A percentile compares a stretch with the other conserved stretches of the same genome.
phyloP scores from a whole-genome alignment of 2,888 invertebrate species.

The Linyphia triangularis region DNA sequence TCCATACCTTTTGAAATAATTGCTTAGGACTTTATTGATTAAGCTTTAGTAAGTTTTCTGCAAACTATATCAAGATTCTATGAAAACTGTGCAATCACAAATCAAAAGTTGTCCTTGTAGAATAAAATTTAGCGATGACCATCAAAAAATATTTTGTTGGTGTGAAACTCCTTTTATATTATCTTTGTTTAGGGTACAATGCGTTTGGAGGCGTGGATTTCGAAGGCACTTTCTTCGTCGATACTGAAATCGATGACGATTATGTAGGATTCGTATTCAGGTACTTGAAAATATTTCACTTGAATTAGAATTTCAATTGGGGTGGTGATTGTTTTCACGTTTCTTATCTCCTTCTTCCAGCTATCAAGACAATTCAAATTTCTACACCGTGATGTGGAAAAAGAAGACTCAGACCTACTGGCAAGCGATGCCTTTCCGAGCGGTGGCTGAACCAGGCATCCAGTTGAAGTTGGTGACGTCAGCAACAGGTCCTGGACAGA shows the following conservation, averaged over 20 bases:
- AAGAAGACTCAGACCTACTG: constrained; percentile 96
- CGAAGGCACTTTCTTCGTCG: constrained; percentile 95
- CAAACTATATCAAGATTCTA: too few species aligned
- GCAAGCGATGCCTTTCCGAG: constrained; percentile 93
- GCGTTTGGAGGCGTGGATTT: constrained; percentile 96
- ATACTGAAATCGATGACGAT: constrained; percentile 95
- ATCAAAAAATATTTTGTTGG: too few species aligned
- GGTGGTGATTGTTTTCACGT: not conserved
- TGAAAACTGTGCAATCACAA: too few species aligned
- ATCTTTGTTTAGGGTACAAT: constrained; percentile 84
- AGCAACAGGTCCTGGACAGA: constrained; percentile 93
- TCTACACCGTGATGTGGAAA: constrained; percentile 99
- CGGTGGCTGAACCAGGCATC: constrained; percentile 95
- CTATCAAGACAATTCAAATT: constrained; percentile 93
- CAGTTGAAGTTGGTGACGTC: constrained; percentile 95
- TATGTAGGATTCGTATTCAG: constrained; percentile 97
- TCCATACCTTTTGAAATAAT: too few species aligned
- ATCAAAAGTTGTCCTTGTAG: too few species aligned
- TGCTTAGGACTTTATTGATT: too few species aligned
- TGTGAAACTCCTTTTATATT: too few species aligned
- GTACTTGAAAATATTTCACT: constrained; percentile 79
- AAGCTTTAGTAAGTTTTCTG: too few species aligned
- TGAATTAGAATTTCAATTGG: not conserved
- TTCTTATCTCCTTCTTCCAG: constrained; percentile 80
- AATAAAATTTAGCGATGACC: too few species aligned